Percentiles rank a stretch among this genome's conserved stretches.
These are phyloP conservation scores for Pampusana beccarii DNA, from an alignment of 2,113 vertebrate species.

Conservation along the genomic window DNA sequence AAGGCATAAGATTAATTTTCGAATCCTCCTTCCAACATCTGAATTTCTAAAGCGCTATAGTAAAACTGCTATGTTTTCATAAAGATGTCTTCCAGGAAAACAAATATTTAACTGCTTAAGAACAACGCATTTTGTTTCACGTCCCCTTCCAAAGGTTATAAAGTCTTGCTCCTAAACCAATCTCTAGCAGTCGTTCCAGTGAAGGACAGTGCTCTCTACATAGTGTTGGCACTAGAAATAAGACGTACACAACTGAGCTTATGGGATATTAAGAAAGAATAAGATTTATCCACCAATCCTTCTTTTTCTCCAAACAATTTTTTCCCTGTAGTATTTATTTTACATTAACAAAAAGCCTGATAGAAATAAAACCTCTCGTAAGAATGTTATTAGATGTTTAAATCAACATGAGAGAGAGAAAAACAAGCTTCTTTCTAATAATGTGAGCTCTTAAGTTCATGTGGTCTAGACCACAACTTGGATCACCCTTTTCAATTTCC, in stretches of 20 bases:
- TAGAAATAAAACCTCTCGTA: neutral
- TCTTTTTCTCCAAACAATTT: neutral
- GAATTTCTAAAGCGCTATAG: neutral
- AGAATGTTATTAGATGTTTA: neutral
- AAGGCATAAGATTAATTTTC: neutral
- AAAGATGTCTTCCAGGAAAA: neutral
- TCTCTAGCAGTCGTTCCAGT: neutral
- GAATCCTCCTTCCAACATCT: neutral
- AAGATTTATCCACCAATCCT: neutral
- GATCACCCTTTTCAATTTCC: neutral
- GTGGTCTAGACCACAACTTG: neutral
- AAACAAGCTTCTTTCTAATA: constrained; percentile 17
- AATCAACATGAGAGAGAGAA: neutral
- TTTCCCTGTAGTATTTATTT: neutral
- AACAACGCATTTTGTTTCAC: neutral
- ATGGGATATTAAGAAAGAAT: neutral
- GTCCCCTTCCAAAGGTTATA: neutral
- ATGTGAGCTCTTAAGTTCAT: neutral
- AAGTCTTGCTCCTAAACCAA: neutral
- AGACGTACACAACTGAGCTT: neutral
- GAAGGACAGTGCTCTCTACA: neutral
- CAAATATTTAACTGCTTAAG: neutral
- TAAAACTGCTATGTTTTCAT: neutral
- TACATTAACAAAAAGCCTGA: neutral
- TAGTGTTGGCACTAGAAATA: neutral